A percentile compares a stretch with the other conserved stretches of the same genome.
Conservation (phyloP, 2,113 vertebrate genomes). For the Pagrus major region DNA sequence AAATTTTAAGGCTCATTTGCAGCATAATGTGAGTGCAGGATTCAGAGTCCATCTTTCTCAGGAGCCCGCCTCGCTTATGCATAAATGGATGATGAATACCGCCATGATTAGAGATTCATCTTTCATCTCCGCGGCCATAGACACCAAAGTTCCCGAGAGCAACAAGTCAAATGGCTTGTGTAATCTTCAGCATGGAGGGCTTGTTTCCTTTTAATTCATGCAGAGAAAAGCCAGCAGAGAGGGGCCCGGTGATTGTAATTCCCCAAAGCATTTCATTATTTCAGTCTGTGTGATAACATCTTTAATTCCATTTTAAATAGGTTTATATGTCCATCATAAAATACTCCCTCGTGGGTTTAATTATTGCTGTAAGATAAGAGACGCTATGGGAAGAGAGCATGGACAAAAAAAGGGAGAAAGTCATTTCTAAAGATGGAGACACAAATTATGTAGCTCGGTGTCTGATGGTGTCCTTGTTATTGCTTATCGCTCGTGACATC, state of each 20-base stretch:
- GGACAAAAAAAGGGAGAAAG: conserved; percentile 72
- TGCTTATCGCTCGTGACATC: conserved; percentile 79
- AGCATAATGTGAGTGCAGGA: conserved; percentile 13
- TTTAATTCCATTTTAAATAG: conserved; percentile 85
- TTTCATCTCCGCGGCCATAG: conserved; percentile 11
- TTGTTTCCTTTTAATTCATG: conserved; percentile 74
- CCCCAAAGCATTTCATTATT: conserved; percentile 81
- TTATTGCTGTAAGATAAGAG: conserved; percentile 79
- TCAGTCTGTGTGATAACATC: conserved; percentile 76
- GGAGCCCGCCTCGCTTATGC: conserved; percentile 33
- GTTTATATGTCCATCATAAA: conserved; percentile 83
- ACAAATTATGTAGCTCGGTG: conserved; percentile 72
- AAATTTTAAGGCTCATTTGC: conserved; percentile 58
- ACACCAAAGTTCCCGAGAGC: conserved; percentile 60
- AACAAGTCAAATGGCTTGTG: conserved; percentile 71
- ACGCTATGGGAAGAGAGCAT: conserved; percentile 71
- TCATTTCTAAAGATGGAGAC: conserved; percentile 72
- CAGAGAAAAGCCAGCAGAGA: conserved; percentile 42
- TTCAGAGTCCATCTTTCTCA: conserved; percentile 14
- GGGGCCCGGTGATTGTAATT: conserved; percentile 61
- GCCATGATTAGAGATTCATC: conserved; percentile 43
- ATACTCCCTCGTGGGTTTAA: conserved; percentile 81
- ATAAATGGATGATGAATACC: conserved; percentile 37
- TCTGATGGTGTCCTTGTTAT: conserved; percentile 74
- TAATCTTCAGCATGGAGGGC: conserved; percentile 62